A percentile compares a stretch with the other conserved stretches of the same genome.
Conservation (phyloP, 1,140 invertebrate genomes). For the Brachionus koreanus region DNA sequence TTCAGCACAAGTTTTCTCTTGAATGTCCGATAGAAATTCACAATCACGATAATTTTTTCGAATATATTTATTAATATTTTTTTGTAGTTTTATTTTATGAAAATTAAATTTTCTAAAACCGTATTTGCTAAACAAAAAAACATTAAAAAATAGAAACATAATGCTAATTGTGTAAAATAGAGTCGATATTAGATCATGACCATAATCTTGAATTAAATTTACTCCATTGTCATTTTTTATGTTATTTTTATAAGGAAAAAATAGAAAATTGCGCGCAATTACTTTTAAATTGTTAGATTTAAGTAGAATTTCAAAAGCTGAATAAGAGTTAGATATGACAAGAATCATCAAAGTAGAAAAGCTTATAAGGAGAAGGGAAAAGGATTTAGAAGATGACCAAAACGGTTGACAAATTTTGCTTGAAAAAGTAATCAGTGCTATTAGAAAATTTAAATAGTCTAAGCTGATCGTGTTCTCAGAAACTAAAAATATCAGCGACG, state of each 20-base stretch:
- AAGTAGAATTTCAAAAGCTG: conserved; percentile 9
- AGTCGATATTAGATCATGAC: not conserved
- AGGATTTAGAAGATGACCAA: conserved; percentile 8
- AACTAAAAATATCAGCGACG: not conserved
- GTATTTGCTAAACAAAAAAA: not conserved
- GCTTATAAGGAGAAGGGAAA: not conserved
- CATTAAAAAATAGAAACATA: not conserved
- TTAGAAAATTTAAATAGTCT: conserved; percentile 24
- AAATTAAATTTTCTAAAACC: not conserved
- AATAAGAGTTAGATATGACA: not conserved
- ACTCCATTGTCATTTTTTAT: not conserved
- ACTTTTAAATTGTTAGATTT: conserved; percentile 39
- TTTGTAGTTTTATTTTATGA: not conserved
- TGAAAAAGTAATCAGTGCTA: not conserved
- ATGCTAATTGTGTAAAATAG: not conserved
- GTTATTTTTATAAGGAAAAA: not conserved
- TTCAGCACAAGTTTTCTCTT: not conserved
- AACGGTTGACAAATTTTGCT: not conserved
- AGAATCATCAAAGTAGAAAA: not conserved
- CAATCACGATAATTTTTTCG: not conserved
- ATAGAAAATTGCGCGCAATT: conserved; percentile 15
- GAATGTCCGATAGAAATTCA: not conserved
- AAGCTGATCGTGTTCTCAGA: not conserved
- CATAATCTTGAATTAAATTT: conserved; percentile 7
- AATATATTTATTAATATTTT: conserved; percentile 4